These are phyloP conservation scores for Pseudomyrmex dendroicus DNA, from an alignment of 1,140 invertebrate species.

Conservation along the genomic window DNA sequence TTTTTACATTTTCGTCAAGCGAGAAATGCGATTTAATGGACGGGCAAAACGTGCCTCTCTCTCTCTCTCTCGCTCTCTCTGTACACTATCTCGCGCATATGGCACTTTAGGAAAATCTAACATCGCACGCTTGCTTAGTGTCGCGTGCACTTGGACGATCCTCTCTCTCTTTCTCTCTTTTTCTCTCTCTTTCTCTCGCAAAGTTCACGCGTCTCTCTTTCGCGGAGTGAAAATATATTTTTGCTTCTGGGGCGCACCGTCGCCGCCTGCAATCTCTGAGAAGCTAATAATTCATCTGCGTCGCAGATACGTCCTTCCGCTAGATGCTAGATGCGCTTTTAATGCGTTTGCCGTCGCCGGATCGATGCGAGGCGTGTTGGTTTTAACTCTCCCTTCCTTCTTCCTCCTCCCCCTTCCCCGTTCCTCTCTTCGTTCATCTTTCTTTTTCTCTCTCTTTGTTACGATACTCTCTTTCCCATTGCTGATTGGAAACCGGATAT, in stretches of 20 bases:
- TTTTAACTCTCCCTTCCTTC: constrained; percentile 20
- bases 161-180: neutral
- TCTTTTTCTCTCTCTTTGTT: neutral
- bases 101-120: neutral
- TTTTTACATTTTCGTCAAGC: constrained; percentile 41
- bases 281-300: constrained; percentile 50
- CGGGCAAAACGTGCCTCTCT: constrained; percentile 21
- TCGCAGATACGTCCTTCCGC: constrained; percentile 46
- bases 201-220: neutral
- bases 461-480: constrained; percentile 32
- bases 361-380: constrained; percentile 50
- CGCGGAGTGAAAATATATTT: constrained; percentile 48
- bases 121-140: neutral
- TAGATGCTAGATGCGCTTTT: constrained; percentile 57
- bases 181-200: neutral
- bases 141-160: neutral
- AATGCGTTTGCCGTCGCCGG: constrained; percentile 41
- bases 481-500: constrained; percentile 64
- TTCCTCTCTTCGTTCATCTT: neutral
- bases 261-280: constrained; percentile 24
- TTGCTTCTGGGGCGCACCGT: neutral
- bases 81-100: no score
- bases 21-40: constrained; percentile 39
- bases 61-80: neutral
- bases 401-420: no score